phyloP scores from a whole-genome alignment of 2,797 vertebrate genomes.

The Chiroxiphia lanceolata region DNA sequence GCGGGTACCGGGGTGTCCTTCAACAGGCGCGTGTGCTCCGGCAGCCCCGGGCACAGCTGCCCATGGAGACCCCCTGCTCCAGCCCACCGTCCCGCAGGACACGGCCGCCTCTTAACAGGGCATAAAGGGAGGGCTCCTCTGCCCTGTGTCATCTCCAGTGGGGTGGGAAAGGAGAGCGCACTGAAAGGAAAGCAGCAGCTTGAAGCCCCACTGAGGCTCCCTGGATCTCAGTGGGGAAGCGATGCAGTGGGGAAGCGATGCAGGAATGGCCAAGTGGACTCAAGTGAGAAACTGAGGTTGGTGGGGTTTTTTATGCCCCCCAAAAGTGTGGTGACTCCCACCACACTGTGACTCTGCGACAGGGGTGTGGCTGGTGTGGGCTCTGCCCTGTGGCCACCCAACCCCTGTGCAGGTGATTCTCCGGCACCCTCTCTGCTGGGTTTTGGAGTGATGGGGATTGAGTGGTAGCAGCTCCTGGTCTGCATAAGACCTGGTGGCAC shows the following conservation, averaged over 20 bases:
- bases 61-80: neutral
- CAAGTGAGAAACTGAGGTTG: neutral
- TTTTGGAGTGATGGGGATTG: neutral
- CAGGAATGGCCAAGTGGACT: neutral
- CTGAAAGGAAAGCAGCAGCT: neutral
- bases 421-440: neutral
- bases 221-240: neutral
- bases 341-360: accelerated
- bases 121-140: neutral
- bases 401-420: neutral
- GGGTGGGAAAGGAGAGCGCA: neutral
- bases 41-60: neutral
- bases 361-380: neutral
- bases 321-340: neutral
- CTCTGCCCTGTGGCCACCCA: accelerated
- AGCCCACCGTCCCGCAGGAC: accelerated
- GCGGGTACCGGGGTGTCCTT: too few relatives aligned
- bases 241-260: accelerated
- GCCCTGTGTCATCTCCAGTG: neutral
- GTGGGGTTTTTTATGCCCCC: neutral
- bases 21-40: neutral
- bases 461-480: neutral
- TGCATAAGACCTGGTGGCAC: neutral
- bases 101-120: neutral
- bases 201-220: neutral